phyloP scores from a whole-genome alignment of 2,888 invertebrate species.

The Stenurella melanura region DNA sequence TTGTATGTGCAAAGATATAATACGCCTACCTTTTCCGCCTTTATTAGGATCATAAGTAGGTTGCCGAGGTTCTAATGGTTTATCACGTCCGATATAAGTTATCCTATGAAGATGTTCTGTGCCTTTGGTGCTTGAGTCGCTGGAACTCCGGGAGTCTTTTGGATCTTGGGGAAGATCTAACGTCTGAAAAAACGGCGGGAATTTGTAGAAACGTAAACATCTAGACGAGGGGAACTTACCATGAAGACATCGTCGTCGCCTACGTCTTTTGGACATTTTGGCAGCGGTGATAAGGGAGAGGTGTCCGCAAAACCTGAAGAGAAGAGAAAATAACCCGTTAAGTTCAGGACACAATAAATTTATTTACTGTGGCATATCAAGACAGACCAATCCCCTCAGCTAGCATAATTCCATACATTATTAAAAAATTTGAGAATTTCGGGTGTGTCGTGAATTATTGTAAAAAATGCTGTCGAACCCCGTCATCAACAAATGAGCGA shows the following conservation, averaged over 20 bases:
- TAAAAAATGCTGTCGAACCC: no score
- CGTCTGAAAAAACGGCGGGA: constrained; percentile 78
- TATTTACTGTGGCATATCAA: no score
- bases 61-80: constrained; percentile 69
- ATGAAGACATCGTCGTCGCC: constrained; percentile 97
- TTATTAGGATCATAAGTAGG: constrained; percentile 67
- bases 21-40: constrained; percentile 63
- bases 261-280: constrained; percentile 84
- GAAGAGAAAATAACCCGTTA: no score
- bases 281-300: constrained; percentile 81
- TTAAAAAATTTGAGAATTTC: no score
- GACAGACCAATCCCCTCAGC: no score
- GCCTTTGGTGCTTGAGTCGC: constrained; percentile 76
- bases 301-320: constrained; percentile 85
- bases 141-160: constrained; percentile 85
- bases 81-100: constrained; percentile 77
- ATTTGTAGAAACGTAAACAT: constrained; percentile 18
- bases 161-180: constrained; percentile 89
- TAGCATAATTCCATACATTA: no score
- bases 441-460: no score
- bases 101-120: constrained; percentile 77
- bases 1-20: background rate
- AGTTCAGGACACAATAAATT: no score
- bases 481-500: no score
- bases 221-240: constrained; percentile 76